A percentile compares a stretch with the other conserved stretches of the same genome.
These are phyloP conservation scores for Falco peregrinus DNA, from an alignment of 2,797 vertebrate genomes.

Conservation along the genomic window DNA sequence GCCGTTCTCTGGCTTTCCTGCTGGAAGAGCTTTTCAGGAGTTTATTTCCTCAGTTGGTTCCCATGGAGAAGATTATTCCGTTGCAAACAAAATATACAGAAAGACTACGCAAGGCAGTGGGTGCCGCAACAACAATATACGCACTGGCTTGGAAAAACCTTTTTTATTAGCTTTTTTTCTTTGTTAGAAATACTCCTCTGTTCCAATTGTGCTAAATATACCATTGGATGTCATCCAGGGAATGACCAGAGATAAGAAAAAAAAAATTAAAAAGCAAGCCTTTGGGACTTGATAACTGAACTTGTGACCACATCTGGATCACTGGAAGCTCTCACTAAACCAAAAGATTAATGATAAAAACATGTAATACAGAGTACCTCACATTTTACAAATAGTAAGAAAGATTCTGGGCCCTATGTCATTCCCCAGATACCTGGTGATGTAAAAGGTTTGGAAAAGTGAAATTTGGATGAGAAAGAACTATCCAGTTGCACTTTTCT, in stretches of 20 bases:
- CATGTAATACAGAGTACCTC: not conserved
- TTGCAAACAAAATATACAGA: not conserved
- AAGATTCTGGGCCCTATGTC: not conserved
- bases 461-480: not conserved
- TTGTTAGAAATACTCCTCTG: not conserved
- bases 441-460: not conserved
- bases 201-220: conserved; percentile 12
- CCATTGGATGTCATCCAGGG: conserved; percentile 23
- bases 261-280: not conserved
- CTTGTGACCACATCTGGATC: not conserved
- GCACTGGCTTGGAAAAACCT: not conserved
- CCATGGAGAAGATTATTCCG: not conserved
- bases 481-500: not conserved
- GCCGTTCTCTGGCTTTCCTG: not conserved
- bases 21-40: not conserved
- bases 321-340: not conserved
- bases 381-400: not conserved
- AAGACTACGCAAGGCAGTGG: not conserved
- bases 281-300: conserved; percentile 1
- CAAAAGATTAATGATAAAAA: conserved; percentile 30
- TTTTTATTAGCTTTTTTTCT: not conserved
- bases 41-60: not conserved
- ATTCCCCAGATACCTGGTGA: not conserved
- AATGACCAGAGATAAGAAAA: not conserved
- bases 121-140: not conserved